Base-by-base conservation (phyloP, 2,113 vertebrate genomes). In the Phocoena phocoena region DNA sequence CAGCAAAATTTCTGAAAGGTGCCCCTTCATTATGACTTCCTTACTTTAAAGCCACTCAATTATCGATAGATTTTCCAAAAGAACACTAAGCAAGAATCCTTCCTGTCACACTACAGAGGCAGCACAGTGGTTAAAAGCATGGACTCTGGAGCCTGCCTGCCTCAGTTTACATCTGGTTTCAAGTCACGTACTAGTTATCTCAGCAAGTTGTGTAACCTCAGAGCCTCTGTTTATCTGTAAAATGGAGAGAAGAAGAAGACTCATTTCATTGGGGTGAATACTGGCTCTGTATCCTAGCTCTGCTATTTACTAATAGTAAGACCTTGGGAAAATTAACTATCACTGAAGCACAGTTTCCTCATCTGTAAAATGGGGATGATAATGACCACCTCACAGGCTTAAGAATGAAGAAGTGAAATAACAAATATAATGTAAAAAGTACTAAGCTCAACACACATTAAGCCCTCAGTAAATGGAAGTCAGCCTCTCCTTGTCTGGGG, bases 1-100 rank as follows among this genome's bases (percentile, higher is more conserved):
- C 55, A 92, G 53, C 9, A 73, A 88, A 93, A 93, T 88, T 76
- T 87, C 14, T 90, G 60, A 86, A 86, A 95, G 65, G 50, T 87
- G 15, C n/a, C 85, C 36, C 55, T 65, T 53, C 17, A n/a, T 68
- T 74, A 26, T 31, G 86, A 65, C 55, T 76, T 92, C 95, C 36
- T 86, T 81, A 21, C 26, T 92, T 63, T 94, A 73, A 89, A 68
- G 58, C 14, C 23, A 88, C 11, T 77, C 62, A 92, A 41, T 47
- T 63, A 81, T 1, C 36, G 58, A 89, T 28, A 68, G 47, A 73
- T 62, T 96, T 96, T 82, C 11, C 33, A 38, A 70, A 58, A 76
- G 73, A 79, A 88, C 9, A 68, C 20, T 74, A 58, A 74, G 50
- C 53, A 86, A 81, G 89, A 89, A 63, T 62, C 47, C 28, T 96